Percentiles rank a stretch among this genome's conserved stretches.
phyloP scores from a whole-genome alignment of 2,797 vertebrate species.

The Anas flavirostris region DNA sequence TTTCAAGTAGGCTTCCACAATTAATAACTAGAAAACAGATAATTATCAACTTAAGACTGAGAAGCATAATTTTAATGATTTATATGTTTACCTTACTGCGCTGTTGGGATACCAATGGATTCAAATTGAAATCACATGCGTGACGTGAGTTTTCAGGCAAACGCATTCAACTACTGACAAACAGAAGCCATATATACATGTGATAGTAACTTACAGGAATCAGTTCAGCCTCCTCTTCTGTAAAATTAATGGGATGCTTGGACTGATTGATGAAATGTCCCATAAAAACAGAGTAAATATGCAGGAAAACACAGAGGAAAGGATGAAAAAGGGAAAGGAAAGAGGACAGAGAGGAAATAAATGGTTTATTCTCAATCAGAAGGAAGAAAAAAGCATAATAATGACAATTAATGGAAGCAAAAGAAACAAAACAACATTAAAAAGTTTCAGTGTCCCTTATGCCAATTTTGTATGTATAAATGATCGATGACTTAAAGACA shows the following conservation, averaged over 20 bases:
- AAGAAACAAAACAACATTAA: constrained; percentile 28
- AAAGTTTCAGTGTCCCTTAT: background rate
- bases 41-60: background rate
- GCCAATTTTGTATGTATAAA: background rate
- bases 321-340: constrained; percentile 3
- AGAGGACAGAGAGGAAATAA: background rate
- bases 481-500: background rate
- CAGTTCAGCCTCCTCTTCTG: constrained; percentile 82
- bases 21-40: background rate
- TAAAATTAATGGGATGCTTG: constrained; percentile 84
- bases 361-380: constrained; percentile 45
- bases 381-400: constrained; percentile 17
- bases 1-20: background rate
- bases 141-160: background rate
- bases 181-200: background rate
- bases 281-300: constrained; percentile 83
- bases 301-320: constrained; percentile 30
- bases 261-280: constrained; percentile 81
- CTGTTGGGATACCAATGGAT: background rate
- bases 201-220: constrained; percentile 85
- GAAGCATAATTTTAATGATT: background rate
- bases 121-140: background rate
- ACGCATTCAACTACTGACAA: background rate
- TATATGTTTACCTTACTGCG: background rate
- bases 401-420: constrained; percentile 2